These are phyloP conservation scores for Ctenodactylus gundi DNA, from an alignment of 2,113 vertebrate genomes.

Conservation along the genomic window DNA sequence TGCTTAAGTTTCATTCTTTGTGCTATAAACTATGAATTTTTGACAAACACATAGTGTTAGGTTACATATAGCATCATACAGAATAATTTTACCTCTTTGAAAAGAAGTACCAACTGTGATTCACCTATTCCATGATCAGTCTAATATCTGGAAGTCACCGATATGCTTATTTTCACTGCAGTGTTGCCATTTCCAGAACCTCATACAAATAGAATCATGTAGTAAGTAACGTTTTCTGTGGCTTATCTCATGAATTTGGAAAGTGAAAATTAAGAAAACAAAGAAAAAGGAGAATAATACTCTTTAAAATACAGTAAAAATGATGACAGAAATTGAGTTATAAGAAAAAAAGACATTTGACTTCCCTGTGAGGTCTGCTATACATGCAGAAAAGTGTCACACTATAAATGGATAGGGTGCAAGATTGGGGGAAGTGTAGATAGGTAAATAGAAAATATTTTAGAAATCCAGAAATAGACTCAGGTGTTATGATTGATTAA, in stretches of 20 bases:
- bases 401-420: not conserved
- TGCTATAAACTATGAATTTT: not conserved
- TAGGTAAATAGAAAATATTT: not conserved
- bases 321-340: not conserved
- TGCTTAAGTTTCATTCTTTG: not conserved
- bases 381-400: not conserved
- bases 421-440: not conserved
- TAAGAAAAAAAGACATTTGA: not conserved
- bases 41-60: not conserved
- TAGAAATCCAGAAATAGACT: conserved; percentile 6
- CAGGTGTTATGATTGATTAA: not conserved
- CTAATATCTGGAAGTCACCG: too few relatives aligned
- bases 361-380: not conserved
- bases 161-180: not conserved
- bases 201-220: not conserved
- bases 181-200: not conserved
- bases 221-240: not conserved
- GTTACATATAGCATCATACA: not conserved
- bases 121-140: not conserved
- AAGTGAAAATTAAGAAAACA: not conserved
- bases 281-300: not conserved
- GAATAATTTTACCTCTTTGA: not conserved
- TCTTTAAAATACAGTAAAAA: not conserved
- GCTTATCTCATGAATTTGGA: conserved; percentile 1
- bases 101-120: not conserved